phyloP scores from a whole-genome alignment of 2,113 vertebrate genomes.

The Lepisosteus osseus region DNA sequence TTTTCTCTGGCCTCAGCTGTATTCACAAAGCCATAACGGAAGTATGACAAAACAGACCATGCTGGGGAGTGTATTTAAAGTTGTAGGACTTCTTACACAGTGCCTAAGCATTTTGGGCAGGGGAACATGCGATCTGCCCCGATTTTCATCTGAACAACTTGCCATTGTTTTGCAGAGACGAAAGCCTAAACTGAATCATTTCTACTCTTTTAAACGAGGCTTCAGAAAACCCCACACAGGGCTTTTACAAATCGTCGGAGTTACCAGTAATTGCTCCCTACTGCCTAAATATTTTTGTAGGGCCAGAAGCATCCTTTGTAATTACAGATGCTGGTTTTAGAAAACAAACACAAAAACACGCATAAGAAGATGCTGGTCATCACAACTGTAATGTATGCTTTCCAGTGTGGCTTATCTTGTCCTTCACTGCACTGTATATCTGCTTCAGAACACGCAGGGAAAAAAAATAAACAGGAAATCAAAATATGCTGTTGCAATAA shows the following conservation, averaged over 20 bases:
- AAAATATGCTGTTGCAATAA: slow-evolving; percentile 56
- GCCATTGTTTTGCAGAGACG: slow-evolving; percentile 46
- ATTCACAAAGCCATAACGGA: slow-evolving; percentile 48
- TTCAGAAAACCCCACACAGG: background rate
- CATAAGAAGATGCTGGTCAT: slow-evolving; percentile 44
- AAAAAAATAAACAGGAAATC: slow-evolving; percentile 55
- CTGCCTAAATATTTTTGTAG: slow-evolving; percentile 36
- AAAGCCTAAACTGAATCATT: slow-evolving; percentile 45
- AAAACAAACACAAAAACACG: slow-evolving; percentile 40
- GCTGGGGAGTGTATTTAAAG: background rate
- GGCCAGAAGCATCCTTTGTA: slow-evolving; percentile 22
- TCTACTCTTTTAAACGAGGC: slow-evolving; percentile 9
- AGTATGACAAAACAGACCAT: background rate
- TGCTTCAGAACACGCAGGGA: slow-evolving; percentile 45
- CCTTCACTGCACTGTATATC: slow-evolving; percentile 53
- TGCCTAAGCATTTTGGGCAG: slow-evolving; percentile 19
- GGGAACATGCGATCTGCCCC: slow-evolving; percentile 27
- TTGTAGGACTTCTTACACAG: background rate
- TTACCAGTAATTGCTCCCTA: slow-evolving; percentile 33
- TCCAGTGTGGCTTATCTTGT: slow-evolving; percentile 37
- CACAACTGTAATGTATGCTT: slow-evolving; percentile 38
- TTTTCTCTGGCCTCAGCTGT: slow-evolving; percentile 17
- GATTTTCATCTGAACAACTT: slow-evolving; percentile 31
- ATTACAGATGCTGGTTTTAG: slow-evolving; percentile 43
- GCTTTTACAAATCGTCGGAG: slow-evolving; percentile 26